Base-by-base conservation (phyloP, 2,888 invertebrate genomes). In the Macropis europaea region DNA sequence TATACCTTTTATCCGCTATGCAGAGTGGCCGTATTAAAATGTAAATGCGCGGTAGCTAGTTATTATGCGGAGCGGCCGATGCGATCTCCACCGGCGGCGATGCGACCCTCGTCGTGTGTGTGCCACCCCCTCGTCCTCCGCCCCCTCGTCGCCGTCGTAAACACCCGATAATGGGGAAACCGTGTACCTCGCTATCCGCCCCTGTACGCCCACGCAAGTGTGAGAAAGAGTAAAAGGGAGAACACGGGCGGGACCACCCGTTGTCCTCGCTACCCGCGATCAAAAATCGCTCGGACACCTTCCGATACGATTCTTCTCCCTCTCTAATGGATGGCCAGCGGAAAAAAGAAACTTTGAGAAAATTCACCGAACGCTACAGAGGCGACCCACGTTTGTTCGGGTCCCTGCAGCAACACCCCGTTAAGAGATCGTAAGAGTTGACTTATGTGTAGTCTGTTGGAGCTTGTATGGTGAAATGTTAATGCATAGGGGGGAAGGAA, bases 151-250 rank as follows among this genome's bases (percentile, higher is more conserved):
- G 70, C 74, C 66, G 73, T 81, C 85, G 84, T 85, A 85, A 85
- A 85, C 85, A 86, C 82, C 84, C 86, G 82, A 85, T 86, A 86
- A 86, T 86, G 85, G 85, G 76, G 73, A 86, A 86, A 86, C 85
- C 85, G 84, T 86, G 85, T 86, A 80, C 57, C 79, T 74, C 74
- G 75, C 79, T 77, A 77, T 70, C 56, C 76, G 68, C 53, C 69
- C 74, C 74, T 70, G 73, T 75, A 68, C 76, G 63, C 68, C 66
- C 69, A 53, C 72, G 67, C 73, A n/a, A 45, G 32, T 19, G 61
- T 15, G 54, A 54, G 68, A 66, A 69, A 64, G 54, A 71, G 69
- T 30, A 45, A 54, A 60, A 59, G 47, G 15, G 56, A 38, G 45
- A 40, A 48, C 30, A 28, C n/a, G n/a, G 6, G 9, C 30, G 17